Base-by-base conservation (phyloP, 2,888 invertebrate species). In the Gryllus longicercus region DNA sequence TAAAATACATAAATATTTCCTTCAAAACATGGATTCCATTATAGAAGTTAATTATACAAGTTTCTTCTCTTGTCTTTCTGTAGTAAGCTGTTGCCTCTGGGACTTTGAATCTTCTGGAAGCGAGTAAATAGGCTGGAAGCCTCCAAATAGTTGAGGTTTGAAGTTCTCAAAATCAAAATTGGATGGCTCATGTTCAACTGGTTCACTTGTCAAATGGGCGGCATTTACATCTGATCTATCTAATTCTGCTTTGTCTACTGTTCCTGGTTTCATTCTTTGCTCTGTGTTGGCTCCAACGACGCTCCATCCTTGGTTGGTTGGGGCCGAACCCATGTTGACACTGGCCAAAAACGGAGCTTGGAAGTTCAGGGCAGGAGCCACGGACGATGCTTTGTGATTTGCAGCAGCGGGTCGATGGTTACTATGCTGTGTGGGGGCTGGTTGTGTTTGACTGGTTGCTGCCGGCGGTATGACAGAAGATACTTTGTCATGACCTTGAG, bases 131-230 rank as follows among this genome's bases (percentile, higher is more conserved):
- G 93, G 93, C 84, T 91, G 90, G 83, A 93, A 93, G 0, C 93
- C 93, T 5, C 93, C 91, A 83, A 91, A 91, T 23, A 93, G 85
- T 83, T 92, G 91, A 0, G 93, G 93, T 82, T 92, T 91, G 83
- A 93, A 93, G 83, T 89, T 91, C 83, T 92, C 92, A 10, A 91
- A 88, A 84, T 93, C 92, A 83, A 92, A 92, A 81, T 87, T 89
- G 10, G 89, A 88, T 0, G 88, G 86, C 85, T 75, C 85, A 81
- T 8, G 86, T 23, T 21, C 76, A 10, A 25, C 74, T 11, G 74
- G 75, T 5, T 25, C 50, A 11, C 50, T 50, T 14, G 80, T 51
- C 2, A n/a, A 18, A n/a, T 84, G 83, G 50, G 85, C 83, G 74
- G 84, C 83, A 23, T 63, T 79, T 0, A 50, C 74, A 75, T 51